Evolutionary conservation across 2,888 invertebrate species (phyloP).

Genomic region (Cryptus viduatorius): DNA sequence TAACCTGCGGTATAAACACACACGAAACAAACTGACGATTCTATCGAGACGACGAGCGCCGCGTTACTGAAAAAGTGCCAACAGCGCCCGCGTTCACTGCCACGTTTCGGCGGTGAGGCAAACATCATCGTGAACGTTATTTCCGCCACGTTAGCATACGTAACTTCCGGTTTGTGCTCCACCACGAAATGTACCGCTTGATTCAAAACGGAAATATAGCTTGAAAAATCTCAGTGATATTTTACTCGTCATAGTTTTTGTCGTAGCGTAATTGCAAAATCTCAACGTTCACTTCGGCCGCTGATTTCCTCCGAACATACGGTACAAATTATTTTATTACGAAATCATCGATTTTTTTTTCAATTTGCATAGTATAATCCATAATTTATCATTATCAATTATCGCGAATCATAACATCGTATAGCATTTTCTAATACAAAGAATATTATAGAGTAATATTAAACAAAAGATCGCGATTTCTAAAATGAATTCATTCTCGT

Average conservation of each 20-base stretch:
- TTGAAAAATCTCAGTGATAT: background rate
- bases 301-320: too few relatives aligned
- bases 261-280: too few relatives aligned
- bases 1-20: conserved; percentile 63
- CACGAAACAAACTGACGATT: conserved; percentile 49
- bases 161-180: conserved; percentile 50
- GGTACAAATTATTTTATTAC: too few relatives aligned
- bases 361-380: too few relatives aligned
- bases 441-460: too few relatives aligned
- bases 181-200: background rate
- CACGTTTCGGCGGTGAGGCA: conserved; percentile 78
- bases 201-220: background rate
- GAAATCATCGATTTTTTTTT: too few relatives aligned
- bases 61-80: conserved; percentile 74
- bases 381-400: too few relatives aligned
- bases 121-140: conserved; percentile 71
- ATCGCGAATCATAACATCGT: too few relatives aligned
- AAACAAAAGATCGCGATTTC: too few relatives aligned
- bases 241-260: background rate
- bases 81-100: conserved; percentile 77
- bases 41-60: conserved; percentile 47
- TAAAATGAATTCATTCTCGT: too few relatives aligned
- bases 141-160: conserved; percentile 72
- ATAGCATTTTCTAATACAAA: too few relatives aligned
- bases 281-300: too few relatives aligned